These are phyloP conservation scores for Hipposideros armiger DNA, from an alignment of 2,113 vertebrate genomes.

Conservation along the genomic window DNA sequence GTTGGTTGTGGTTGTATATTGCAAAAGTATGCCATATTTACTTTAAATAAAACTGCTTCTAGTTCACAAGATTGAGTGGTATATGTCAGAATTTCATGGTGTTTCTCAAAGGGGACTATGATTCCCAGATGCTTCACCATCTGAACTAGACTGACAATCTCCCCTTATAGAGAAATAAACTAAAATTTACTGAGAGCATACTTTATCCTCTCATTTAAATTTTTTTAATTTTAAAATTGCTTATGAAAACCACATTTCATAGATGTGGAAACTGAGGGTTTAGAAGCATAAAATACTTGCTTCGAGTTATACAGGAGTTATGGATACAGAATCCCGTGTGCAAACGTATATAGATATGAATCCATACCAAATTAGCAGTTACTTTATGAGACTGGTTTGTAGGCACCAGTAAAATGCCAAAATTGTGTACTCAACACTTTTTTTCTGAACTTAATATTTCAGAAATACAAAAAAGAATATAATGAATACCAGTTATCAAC, in stretches of 20 bases:
- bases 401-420: background rate
- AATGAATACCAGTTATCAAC: background rate
- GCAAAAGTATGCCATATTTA: slow-evolving; percentile 33
- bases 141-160: slow-evolving; percentile 27
- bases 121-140: slow-evolving; percentile 43
- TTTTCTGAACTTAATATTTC: slow-evolving; percentile 42
- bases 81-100: slow-evolving; percentile 55
- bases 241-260: slow-evolving; percentile 35
- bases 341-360: background rate
- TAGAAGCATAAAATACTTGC: background rate
- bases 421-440: background rate
- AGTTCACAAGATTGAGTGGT: slow-evolving; percentile 51
- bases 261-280: slow-evolving; percentile 22
- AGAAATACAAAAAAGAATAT: slow-evolving; percentile 29
- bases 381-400: background rate
- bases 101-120: slow-evolving; percentile 45
- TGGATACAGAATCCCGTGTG: background rate
- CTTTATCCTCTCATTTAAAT: background rate
- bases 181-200: slow-evolving; percentile 39
- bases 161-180: slow-evolving; percentile 31
- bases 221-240: background rate
- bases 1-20: slow-evolving; percentile 34
- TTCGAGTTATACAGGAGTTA: slow-evolving; percentile 30
- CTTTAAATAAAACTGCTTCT: slow-evolving; percentile 47
- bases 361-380: slow-evolving; percentile 33